Conservation (phyloP, 2,888 invertebrate genomes). For the Eupsilia transversa region DNA sequence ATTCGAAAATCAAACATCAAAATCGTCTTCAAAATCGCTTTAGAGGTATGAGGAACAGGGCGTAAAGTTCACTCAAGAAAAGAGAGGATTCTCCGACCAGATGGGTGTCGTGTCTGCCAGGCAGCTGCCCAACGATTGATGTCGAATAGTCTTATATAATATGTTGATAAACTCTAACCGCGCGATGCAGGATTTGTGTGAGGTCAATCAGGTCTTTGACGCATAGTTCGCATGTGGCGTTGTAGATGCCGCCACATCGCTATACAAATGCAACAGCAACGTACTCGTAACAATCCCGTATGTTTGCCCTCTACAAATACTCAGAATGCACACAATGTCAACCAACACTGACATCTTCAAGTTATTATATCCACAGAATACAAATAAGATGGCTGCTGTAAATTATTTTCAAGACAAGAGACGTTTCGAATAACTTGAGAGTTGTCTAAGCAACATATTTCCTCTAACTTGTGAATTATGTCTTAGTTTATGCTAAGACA, state of each 20-base stretch:
- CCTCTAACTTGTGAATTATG: conserved; percentile 63
- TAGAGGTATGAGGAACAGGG: no score
- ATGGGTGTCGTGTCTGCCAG: no score
- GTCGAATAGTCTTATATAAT: no score
- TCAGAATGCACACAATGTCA: conserved; percentile 54
- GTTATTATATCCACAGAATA: conserved; percentile 56
- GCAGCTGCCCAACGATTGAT: no score
- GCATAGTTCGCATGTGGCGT: no score
- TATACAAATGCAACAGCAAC: neutral
- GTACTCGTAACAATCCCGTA: neutral
- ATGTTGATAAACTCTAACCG: no score
- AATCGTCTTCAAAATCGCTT: no score
- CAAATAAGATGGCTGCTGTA: conserved; percentile 57
- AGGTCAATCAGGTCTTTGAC: no score
- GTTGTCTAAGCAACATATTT: conserved; percentile 62
- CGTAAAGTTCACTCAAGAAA: no score
- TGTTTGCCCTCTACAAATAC: conserved; percentile 54
- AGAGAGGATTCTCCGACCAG: no score
- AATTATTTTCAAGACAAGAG: conserved; percentile 63
- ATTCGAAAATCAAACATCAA: neutral
- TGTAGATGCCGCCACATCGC: no score
- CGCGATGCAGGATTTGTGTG: no score
- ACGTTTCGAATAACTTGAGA: conserved; percentile 57
- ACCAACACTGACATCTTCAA: conserved; percentile 47
- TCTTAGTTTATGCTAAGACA: conserved; percentile 59